A percentile compares a stretch with the other conserved stretches of the same genome.
phyloP scores from a whole-genome alignment of 2,113 vertebrate species.

The Poicephalus gulielmi region DNA sequence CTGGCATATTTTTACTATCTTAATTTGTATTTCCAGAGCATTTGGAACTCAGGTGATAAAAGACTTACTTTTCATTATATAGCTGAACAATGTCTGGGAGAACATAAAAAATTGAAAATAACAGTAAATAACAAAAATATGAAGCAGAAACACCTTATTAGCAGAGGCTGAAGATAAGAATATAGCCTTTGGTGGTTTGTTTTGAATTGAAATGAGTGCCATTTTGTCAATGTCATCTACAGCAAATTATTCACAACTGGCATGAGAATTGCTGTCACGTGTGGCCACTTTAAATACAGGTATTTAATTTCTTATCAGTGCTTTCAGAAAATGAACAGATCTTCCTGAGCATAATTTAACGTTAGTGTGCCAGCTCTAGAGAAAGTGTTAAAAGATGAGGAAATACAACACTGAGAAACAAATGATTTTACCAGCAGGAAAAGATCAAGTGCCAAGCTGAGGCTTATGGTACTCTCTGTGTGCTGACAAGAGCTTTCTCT shows the following conservation, averaged over 20 bases:
- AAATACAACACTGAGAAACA: neutral
- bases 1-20: neutral
- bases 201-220: neutral
- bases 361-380: neutral
- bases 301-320: neutral
- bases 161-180: neutral
- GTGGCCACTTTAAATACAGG: neutral
- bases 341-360: neutral
- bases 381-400: neutral
- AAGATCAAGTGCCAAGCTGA: neutral
- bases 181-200: neutral
- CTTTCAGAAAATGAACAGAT: neutral
- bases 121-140: neutral
- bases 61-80: neutral
- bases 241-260: neutral
- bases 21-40: neutral
- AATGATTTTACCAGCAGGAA: neutral
- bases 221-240: neutral
- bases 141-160: neutral
- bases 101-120: neutral
- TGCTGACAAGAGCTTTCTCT: neutral
- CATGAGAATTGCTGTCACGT: neutral
- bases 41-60: neutral
- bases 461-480: neutral
- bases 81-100: neutral